Evolutionary conservation across 2,888 invertebrate genomes (phyloP), one percentile per base, ranked within the genome.

Genomic region (Cenopis cana): DNA sequence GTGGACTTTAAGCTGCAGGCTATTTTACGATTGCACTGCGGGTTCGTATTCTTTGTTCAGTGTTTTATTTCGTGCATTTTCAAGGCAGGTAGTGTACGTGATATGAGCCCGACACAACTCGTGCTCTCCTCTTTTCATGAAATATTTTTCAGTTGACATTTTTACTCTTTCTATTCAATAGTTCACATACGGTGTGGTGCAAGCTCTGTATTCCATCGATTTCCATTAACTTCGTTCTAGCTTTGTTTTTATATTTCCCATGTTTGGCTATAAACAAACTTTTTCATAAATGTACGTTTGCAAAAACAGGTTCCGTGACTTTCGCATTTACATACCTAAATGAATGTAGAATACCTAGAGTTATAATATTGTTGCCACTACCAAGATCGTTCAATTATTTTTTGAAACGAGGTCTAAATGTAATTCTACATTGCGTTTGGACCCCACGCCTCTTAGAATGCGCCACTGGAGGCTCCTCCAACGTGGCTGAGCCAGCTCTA

Each of bases 21-120:
- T 85, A 85, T 85, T 88, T 87, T 85, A 89, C 87, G 84, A 85
- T 83, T 85, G 84, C 85, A 84, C 79, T 81, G 77, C 79, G 74
- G 83, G 83, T 84, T 83, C 84, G 83, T 87, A 85, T 86, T 88
- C 88, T 87, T 86, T 85, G 87, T 86, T 86, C 81, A 82, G 78
- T 81, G 85, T 86, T 90, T 89, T 89, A 89, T 89, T 86, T 85
- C 83, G 86, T 86, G 87, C 85, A 89, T 89, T 88, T 85, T 79
- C 82, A 78, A 88, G 84, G 77, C 82, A 77, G 79, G 76, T 81
- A 79, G 66, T 78, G 82, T 81, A 87, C 88, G 88, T 87, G 89
- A 87, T 86, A 88, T 85, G 80, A 76, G 78, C 81, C 77, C 77
- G 81, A 79, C 79, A 76, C 80, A 79, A 78, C 76, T 80, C 75